Conservation (phyloP, 2,797 vertebrate species). For the Hapalemur alaotrensis region DNA sequence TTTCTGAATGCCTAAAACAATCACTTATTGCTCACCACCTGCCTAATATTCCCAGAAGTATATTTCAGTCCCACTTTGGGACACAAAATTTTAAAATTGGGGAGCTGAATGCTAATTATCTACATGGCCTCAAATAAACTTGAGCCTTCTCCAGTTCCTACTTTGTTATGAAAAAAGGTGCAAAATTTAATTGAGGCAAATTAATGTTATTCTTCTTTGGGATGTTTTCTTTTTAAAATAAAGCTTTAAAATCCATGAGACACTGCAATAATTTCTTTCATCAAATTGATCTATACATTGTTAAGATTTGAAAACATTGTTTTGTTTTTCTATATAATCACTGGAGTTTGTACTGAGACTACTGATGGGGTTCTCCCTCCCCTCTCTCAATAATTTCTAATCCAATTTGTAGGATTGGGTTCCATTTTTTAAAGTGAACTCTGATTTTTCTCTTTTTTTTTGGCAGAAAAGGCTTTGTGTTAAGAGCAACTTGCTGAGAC, state of each 20-base stretch:
- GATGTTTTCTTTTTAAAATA: background rate
- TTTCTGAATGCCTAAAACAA: background rate
- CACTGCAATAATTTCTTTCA: background rate
- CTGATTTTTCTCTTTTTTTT: background rate
- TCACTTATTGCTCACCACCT: constrained; percentile 35
- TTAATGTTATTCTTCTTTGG: background rate
- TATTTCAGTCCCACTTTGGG: constrained; percentile 3
- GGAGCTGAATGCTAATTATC: constrained; percentile 17
- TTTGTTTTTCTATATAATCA: background rate
- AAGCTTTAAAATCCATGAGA: background rate
- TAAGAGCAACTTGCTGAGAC: background rate
- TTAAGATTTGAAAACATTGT: background rate
- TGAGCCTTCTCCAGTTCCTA: background rate
- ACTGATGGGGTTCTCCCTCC: background rate
- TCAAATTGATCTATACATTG: background rate
- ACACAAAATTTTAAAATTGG: constrained; percentile 34
- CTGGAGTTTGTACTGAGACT: background rate
- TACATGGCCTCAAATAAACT: constrained; percentile 41
- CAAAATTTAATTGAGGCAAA: background rate
- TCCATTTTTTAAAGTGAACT: background rate
- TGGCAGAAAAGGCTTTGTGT: background rate
- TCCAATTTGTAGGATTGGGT: background rate
- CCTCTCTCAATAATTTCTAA: background rate
- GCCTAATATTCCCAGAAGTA: constrained; percentile 27
- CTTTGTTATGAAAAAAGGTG: background rate